Base-by-base conservation (phyloP, 2,888 invertebrate genomes). In the Drosophila lacicola region DNA sequence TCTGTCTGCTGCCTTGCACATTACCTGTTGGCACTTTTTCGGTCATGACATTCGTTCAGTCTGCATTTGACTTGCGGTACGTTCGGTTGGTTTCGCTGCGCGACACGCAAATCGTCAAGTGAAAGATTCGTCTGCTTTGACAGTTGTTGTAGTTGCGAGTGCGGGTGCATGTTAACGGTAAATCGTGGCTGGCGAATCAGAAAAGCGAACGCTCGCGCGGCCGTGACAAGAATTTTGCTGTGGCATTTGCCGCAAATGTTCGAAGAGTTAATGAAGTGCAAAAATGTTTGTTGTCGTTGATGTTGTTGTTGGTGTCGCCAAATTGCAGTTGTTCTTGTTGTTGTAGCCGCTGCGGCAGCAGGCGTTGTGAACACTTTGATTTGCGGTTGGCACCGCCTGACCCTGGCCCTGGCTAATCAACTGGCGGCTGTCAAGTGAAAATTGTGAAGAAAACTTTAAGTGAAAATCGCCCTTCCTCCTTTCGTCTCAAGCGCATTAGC, bases 31-130 rank as follows among this genome's bases (percentile, higher is more conserved):
- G 54, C 50, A 54, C 63, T 63, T 74, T 80, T 80, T 77, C 89
- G 90, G 79, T 89, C 90, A 81, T 90, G 90, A 90, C 91, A 90
- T 91, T 90, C 86, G 86, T 80, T 86, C 90, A 91, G 91, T 90
- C 90, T 80, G 71, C 79, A 83, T 83, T 80, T 75, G 90, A 81
- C 88, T 85, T 80, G 84, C 74, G 74, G 70, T 78, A 70, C 68
- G 72, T 78, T 71, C 80, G 89, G 89, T 88, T 78, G 80, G 29
- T 62, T 62, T 69, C 70, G 60, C 54, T 61, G 71, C 78, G 37
- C 73, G 68, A 42, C 42, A 64, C 58, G 49, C 65, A 25, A 19
- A 61, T 57, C 57, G 68, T 67, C 47, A 51, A 73, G 79, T 67
- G 70, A 71, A 71, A 75, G 72, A 73, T 65, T 67, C 65, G 45